Evolutionary conservation across 2,113 vertebrate genomes (phyloP).

Genomic region (Dromaius novaehollandiae): DNA sequence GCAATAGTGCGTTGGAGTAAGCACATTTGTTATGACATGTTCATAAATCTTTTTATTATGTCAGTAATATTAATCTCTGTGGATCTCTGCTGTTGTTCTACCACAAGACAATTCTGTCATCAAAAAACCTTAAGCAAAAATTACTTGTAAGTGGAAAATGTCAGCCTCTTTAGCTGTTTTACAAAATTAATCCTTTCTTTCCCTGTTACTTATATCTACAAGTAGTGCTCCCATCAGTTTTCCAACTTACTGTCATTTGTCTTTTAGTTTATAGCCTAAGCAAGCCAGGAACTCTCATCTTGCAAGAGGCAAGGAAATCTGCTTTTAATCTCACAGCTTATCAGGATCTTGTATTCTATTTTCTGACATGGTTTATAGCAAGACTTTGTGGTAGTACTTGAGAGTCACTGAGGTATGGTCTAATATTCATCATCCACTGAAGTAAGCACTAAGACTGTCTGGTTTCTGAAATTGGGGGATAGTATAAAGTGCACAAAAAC

Average conservation of each 20-base stretch:
- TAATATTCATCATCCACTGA: not conserved
- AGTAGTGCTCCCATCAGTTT: not conserved
- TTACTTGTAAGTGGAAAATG: not conserved
- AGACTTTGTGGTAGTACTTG: not conserved
- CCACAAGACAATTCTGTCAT: not conserved
- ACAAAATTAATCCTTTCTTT: not conserved
- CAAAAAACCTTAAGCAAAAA: not conserved
- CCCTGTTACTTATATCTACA: not conserved
- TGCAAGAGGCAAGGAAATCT: not conserved
- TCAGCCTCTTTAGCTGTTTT: not conserved
- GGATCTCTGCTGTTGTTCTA: slow-evolving; percentile 10
- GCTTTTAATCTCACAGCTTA: not conserved
- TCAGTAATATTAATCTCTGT: not conserved
- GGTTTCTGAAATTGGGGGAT: not conserved
- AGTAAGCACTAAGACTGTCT: not conserved
- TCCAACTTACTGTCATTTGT: not conserved
- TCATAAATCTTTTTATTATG: not conserved
- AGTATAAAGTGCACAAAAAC: not conserved
- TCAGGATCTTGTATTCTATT: not conserved
- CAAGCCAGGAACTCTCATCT: not conserved
- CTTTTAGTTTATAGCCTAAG: not conserved
- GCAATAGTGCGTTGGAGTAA: not conserved
- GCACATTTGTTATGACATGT: not conserved
- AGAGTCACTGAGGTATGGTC: not conserved
- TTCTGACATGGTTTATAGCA: not conserved